Evolutionary conservation across 1,140 invertebrate species (phyloP), one percentile per base, ranked within the genome.

Genomic region (Papilio helenus): DNA sequence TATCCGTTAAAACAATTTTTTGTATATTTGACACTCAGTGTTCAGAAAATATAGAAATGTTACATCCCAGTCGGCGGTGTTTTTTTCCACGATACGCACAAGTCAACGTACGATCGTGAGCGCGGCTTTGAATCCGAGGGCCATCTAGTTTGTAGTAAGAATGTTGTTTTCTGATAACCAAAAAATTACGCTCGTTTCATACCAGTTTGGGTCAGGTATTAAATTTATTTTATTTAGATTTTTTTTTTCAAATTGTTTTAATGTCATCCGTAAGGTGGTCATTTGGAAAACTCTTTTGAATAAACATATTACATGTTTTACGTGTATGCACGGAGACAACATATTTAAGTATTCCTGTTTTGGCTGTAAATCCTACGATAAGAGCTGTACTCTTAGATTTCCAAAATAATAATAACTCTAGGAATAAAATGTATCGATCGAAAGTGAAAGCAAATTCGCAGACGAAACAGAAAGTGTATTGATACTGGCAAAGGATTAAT

Each of bases 151-250:
- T 85, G 81, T 81, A 71, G 80, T 84, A 86, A 86, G 81, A 79
- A 74, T 79, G 79, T 26, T 46, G 81, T 85, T 86, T 85, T 81
- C 82, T 83, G 82, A 85, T 81, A 79, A 80, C 81, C 82, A 82
- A 83, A 80, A 51, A 65, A 77, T 77, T 77, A 61, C 18, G 55
- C 81, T 82, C 72, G 68, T 80, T 84, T 80, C 55, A 76, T 82
- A 61, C 58, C 23, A 23, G 58, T 61, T 61, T 61, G 9, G 20
- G 58, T 61, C 10, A 26, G 58, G 23, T 61, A 61, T 61, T 61
- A 10, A 61, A 61, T 61, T 55, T 55, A 8, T 55, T 55, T 55
- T 55, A 55, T 55, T 55, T 55, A 3, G 7, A 55, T 16, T 55
- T 61, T 61, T 61, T 26, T 10, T 61, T 20, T 58, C 55, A 7